These are phyloP conservation scores for Rhinopomastus cyanomelas DNA, from an alignment of 2,113 vertebrate genomes.

Conservation along the genomic window DNA sequence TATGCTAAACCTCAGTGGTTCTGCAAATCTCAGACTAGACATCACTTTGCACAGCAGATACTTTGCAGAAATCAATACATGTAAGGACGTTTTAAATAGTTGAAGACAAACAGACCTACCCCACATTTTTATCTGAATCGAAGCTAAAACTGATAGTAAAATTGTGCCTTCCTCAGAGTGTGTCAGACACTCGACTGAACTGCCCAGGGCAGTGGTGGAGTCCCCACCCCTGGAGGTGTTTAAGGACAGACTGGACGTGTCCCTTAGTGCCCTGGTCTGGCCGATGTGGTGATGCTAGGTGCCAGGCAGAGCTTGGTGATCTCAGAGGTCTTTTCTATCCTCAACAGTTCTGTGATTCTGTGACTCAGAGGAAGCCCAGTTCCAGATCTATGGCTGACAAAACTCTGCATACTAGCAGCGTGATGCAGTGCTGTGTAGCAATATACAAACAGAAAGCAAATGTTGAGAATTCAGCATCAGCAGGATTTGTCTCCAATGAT, in stretches of 20 bases:
- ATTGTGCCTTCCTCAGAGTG: not conserved
- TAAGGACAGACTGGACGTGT: too few relatives aligned
- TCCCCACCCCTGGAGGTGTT: too few relatives aligned
- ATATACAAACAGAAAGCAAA: not conserved
- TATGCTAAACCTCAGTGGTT: not conserved
- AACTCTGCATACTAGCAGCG: rapidly evolving
- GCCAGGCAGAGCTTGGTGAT: too few relatives aligned
- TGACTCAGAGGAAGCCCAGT: not conserved
- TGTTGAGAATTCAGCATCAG: not conserved
- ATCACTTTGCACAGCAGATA: not conserved
- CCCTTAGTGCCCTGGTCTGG: too few relatives aligned
- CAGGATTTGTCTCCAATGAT: not conserved
- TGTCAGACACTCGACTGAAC: too few relatives aligned
- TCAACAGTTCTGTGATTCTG: too few relatives aligned
- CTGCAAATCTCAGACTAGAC: not conserved
- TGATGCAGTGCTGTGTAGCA: not conserved
- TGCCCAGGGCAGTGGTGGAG: too few relatives aligned
- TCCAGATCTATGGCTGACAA: not conserved
- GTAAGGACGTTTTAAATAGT: not conserved
- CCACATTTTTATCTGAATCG: rapidly evolving
- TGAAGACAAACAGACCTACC: not conserved
- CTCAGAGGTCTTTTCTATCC: too few relatives aligned
- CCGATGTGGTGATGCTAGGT: too few relatives aligned
- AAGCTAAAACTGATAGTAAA: not conserved
- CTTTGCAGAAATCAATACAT: not conserved